Conservation (phyloP, 2,113 vertebrate species). For the Notothenia coriiceps region DNA sequence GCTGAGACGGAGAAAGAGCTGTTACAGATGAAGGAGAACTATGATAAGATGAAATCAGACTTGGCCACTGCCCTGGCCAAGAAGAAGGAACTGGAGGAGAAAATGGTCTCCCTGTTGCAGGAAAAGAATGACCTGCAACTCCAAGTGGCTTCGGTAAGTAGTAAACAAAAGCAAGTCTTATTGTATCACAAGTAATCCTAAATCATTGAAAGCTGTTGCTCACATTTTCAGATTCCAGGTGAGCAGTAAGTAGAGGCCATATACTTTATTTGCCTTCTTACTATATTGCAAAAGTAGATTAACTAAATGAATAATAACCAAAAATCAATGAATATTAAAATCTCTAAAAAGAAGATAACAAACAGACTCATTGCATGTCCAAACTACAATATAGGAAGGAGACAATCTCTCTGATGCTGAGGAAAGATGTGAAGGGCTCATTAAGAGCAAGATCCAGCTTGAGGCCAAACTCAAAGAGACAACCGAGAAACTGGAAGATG, state of each 20-base stretch:
- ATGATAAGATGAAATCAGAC: conserved; percentile 88
- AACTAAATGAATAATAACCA: too few species aligned
- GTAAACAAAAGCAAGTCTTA: not conserved
- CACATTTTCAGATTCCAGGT: too few species aligned
- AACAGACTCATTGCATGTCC: not conserved
- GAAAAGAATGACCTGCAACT: conserved; percentile 85
- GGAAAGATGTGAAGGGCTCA: conserved; percentile 75
- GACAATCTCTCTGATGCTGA: conserved; percentile 75
- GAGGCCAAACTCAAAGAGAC: conserved; percentile 81
- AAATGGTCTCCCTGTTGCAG: conserved; percentile 82
- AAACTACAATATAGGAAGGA: conserved; percentile 58
- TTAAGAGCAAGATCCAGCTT: conserved; percentile 75
- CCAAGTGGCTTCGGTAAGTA: conserved; percentile 80
- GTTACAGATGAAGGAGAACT: conserved; percentile 84
- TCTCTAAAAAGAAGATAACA: too few species aligned
- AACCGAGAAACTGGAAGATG: conserved; percentile 86
- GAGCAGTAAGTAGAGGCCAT: too few species aligned
- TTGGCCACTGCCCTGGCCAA: conserved; percentile 84
- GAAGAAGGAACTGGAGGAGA: conserved; percentile 84
- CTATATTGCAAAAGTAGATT: too few species aligned
- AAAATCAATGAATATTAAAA: too few species aligned
- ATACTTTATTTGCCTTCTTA: too few species aligned
- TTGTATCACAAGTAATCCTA: too few species aligned
- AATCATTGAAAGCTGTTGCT: too few species aligned
- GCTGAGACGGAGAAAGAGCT: conserved; percentile 85